Conservation (phyloP, 2,888 invertebrate genomes). For the Chymomyza fuscimana region DNA sequence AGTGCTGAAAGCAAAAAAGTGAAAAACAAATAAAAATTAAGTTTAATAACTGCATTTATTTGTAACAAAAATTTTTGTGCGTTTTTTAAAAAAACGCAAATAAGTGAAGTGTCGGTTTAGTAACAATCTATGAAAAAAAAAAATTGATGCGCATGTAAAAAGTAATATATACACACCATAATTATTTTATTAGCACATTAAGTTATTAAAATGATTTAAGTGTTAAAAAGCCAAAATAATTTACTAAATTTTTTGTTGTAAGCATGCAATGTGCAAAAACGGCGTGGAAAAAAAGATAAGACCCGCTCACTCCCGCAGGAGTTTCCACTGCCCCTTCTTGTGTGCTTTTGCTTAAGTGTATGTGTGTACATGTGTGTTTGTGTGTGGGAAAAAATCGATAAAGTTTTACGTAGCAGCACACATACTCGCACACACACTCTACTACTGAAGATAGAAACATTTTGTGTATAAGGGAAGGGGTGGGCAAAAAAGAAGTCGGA, state of each 20-base stretch:
- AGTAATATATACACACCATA: background rate
- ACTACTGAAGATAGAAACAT: background rate
- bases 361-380: background rate
- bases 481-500: constrained; percentile 37
- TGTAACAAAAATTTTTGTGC: background rate
- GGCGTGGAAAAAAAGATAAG: constrained; percentile 25
- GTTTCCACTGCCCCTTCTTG: constrained; percentile 31
- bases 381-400: constrained; percentile 62
- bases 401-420: constrained; percentile 43
- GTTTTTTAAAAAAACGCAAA: background rate
- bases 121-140: background rate
- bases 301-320: constrained; percentile 39
- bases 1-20: constrained; percentile 56
- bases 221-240: background rate
- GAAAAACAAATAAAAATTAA: constrained; percentile 23
- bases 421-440: constrained; percentile 32
- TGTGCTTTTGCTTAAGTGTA: background rate
- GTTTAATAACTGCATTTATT: background rate
- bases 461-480: background rate
- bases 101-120: background rate
- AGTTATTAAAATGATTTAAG: background rate
- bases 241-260: background rate
- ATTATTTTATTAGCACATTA: background rate
- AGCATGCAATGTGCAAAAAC: constrained; percentile 27
- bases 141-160: background rate